phyloP scores from a whole-genome alignment of 2,888 invertebrate genomes.

The Muschampia plurimacula region DNA sequence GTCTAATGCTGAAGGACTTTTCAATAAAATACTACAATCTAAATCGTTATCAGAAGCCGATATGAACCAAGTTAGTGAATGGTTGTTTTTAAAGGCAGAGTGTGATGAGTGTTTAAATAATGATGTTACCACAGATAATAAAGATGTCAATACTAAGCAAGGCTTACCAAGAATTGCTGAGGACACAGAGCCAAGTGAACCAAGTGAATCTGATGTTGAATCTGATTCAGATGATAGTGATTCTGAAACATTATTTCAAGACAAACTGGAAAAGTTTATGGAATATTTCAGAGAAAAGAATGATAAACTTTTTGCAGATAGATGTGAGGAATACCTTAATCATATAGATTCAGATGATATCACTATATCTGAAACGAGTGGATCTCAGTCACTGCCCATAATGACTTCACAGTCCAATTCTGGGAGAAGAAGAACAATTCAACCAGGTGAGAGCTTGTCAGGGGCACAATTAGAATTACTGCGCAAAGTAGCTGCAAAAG shows the following conservation, averaged over 20 bases:
- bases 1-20: conserved; percentile 93
- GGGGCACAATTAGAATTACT: conserved; percentile 86
- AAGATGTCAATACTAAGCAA: conserved; percentile 73
- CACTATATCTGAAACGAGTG: conserved; percentile 81
- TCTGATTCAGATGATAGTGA: conserved; percentile 86
- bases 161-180: conserved; percentile 81
- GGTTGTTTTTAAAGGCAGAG: conserved; percentile 94
- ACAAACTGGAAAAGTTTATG: conserved; percentile 90
- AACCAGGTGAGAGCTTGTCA: conserved; percentile 86
- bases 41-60: conserved; percentile 90
- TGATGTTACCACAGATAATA: conserved; percentile 80
- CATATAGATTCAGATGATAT: conserved; percentile 82
- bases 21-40: conserved; percentile 89
- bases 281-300: conserved; percentile 89
- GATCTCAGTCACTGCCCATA: conserved; percentile 77
- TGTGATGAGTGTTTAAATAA: conserved; percentile 92
- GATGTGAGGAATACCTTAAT: conserved; percentile 86
- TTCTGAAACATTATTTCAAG: conserved; percentile 88
- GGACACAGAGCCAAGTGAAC: conserved; percentile 86
- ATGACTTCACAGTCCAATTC: conserved; percentile 82
- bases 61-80: conserved; percentile 90
- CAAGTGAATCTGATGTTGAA: conserved; percentile 87
- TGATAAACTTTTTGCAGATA: conserved; percentile 87
- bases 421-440: conserved; percentile 85
- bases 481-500: conserved; percentile 86